Conservation (phyloP, 2,797 vertebrate genomes). For the Nannoperca australis region DNA sequence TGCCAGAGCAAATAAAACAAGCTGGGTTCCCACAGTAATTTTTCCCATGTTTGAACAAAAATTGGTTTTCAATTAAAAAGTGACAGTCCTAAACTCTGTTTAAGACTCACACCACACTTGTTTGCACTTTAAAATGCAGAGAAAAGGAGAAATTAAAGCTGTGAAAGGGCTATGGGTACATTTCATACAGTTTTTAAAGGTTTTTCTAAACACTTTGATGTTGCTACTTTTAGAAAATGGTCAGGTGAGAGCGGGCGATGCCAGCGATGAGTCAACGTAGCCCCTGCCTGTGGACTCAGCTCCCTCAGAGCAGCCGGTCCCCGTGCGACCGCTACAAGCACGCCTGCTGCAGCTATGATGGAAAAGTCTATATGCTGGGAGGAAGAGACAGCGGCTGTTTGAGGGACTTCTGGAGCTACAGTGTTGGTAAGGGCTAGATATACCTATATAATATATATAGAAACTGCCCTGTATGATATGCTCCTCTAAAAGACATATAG, state of each 20-base stretch:
- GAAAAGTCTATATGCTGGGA: slow-evolving; percentile 87
- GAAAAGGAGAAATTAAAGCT: not conserved
- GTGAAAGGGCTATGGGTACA: not conserved
- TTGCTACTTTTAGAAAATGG: slow-evolving; percentile 39
- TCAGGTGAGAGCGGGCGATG: slow-evolving; percentile 19
- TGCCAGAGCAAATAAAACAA: too few relatives aligned
- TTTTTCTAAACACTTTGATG: not conserved
- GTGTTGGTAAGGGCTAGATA: slow-evolving; percentile 81
- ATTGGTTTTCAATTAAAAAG: not conserved
- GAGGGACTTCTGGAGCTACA: slow-evolving; percentile 91
- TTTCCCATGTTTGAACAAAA: too few relatives aligned
- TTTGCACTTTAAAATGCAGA: not conserved
- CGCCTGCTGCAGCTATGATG: slow-evolving; percentile 82
- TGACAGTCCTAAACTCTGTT: not conserved
- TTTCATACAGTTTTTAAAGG: not conserved
- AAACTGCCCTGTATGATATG: not conserved
- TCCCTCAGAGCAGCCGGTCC: slow-evolving; percentile 75
- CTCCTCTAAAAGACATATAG: not conserved
- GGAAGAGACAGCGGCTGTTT: slow-evolving; percentile 81
- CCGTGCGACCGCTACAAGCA: slow-evolving; percentile 90
- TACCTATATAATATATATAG: not conserved
- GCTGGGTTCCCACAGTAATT: too few relatives aligned
- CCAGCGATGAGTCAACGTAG: slow-evolving; percentile 73
- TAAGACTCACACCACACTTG: not conserved
- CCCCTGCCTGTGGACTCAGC: slow-evolving; percentile 80